Evolutionary conservation across 1,140 invertebrate genomes (phyloP).

Genomic region (Leptonema lineaticorne): DNA sequence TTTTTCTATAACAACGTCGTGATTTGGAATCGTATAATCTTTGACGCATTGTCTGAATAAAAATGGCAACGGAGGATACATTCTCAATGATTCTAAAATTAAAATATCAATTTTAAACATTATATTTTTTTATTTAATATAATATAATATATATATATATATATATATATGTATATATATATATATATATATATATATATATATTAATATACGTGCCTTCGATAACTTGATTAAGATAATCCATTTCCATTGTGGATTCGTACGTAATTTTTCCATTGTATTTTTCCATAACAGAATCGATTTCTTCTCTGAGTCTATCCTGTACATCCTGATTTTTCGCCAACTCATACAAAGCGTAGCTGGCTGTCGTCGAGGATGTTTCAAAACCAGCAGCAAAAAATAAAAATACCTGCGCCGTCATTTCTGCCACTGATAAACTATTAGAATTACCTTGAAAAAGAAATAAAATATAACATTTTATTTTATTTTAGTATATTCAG

Average conservation of each 20-base stretch:
- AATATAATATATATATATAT: too few species aligned
- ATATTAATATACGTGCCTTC: slow-evolving; percentile 46
- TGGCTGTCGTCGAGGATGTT: slow-evolving; percentile 45
- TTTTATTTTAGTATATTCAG: too few species aligned
- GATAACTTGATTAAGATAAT: slow-evolving; percentile 49
- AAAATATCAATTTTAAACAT: background rate
- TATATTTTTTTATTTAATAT: too few species aligned
- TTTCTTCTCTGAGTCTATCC: slow-evolving; percentile 45
- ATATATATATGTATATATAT: too few species aligned
- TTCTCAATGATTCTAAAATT: slow-evolving; percentile 62
- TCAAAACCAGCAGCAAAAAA: slow-evolving; percentile 47
- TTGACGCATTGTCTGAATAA: slow-evolving; percentile 59
- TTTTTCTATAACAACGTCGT: slow-evolving; percentile 60
- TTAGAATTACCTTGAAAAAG: too few species aligned
- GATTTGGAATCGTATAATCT: slow-evolving; percentile 59
- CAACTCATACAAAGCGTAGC: slow-evolving; percentile 54
- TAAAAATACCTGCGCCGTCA: slow-evolving; percentile 38
- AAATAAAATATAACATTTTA: too few species aligned
- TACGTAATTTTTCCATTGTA: slow-evolving; percentile 54
- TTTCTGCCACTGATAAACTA: background rate
- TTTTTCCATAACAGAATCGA: slow-evolving; percentile 45
- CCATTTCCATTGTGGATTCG: slow-evolving; percentile 51
- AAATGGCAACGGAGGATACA: slow-evolving; percentile 61
- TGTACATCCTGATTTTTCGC: slow-evolving; percentile 57
- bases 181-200: too few species aligned